phyloP scores from a whole-genome alignment of 2,888 invertebrate species.

The Caenorhabditis wallacei region DNA sequence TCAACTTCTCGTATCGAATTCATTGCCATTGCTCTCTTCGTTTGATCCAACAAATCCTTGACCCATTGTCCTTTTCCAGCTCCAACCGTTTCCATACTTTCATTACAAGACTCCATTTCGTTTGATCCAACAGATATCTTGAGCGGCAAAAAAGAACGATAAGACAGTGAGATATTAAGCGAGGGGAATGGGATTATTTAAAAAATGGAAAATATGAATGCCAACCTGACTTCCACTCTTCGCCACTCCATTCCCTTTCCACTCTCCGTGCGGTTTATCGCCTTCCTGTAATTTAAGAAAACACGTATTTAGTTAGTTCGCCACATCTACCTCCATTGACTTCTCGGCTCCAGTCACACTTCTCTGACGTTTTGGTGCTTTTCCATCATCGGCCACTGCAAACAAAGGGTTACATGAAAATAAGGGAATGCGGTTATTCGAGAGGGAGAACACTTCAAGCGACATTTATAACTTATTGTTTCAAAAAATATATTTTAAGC shows the following conservation, averaged over 20 bases:
- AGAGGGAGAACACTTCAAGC: conserved; percentile 9
- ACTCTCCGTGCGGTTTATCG: conserved; percentile 69
- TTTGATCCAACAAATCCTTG: conserved; percentile 76
- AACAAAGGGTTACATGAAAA: conserved; percentile 14
- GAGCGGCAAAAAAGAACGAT: conserved; percentile 13
- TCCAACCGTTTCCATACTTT: conserved; percentile 77
- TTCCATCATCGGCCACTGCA: conserved; percentile 62
- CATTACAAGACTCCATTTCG: conserved; percentile 70
- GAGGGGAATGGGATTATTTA: background rate
- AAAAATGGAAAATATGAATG: background rate
- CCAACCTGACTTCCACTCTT: conserved; percentile 71
- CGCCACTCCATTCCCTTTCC: conserved; percentile 59
- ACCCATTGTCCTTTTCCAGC: conserved; percentile 81
- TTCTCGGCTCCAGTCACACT: conserved; percentile 71
- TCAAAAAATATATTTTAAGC: background rate
- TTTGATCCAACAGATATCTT: conserved; percentile 68
- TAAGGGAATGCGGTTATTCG: background rate
- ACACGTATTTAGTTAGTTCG: conserved; percentile 11
- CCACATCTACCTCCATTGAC: conserved; percentile 70
- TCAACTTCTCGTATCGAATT: conserved; percentile 70
- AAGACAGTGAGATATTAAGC: background rate
- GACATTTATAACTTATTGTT: background rate
- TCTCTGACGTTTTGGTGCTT: conserved; percentile 64
- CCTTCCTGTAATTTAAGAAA: conserved; percentile 63
- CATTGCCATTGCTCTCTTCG: conserved; percentile 73